Percentiles rank a stretch among this genome's conserved stretches.
Conservation (phyloP, 1,140 invertebrate species). For the Plodia interpunctella region DNA sequence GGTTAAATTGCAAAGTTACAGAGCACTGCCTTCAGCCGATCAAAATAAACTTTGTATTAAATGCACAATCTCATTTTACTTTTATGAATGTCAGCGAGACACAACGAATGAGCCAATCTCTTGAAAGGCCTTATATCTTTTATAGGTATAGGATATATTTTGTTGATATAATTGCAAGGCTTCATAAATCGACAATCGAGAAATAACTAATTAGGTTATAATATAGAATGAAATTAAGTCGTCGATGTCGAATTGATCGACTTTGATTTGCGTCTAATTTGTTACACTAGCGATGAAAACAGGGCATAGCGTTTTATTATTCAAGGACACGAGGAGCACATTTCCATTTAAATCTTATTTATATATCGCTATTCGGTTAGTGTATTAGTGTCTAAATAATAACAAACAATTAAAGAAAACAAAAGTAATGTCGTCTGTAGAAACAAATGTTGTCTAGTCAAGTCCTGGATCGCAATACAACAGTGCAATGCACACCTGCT, state of each 20-base stretch:
- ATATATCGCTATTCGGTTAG: background rate
- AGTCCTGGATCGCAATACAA: constrained; percentile 31
- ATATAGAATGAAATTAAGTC: too few species aligned
- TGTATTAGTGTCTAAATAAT: too few species aligned
- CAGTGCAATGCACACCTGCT: constrained; percentile 39
- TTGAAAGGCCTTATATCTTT: background rate
- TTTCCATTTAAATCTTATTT: background rate
- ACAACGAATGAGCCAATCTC: background rate
- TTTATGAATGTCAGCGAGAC: constrained; percentile 1
- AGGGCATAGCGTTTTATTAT: background rate
- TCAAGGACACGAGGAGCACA: background rate
- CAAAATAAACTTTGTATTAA: constrained; percentile 1
- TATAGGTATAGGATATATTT: background rate
- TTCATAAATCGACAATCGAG: too few species aligned
- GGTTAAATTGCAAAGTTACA: background rate
- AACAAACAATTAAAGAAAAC: constrained; percentile 15
- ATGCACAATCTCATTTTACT: background rate
- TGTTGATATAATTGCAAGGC: too few species aligned
- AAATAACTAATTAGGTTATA: too few species aligned
- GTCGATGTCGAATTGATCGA: too few species aligned
- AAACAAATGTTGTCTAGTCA: constrained; percentile 53
- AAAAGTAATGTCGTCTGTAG: constrained; percentile 10
- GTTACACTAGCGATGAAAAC: too few species aligned
- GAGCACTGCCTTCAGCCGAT: background rate
- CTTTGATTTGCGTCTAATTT: too few species aligned